phyloP scores from a whole-genome alignment of 92 coral and sea anemone species.

The Porites rus region DNA sequence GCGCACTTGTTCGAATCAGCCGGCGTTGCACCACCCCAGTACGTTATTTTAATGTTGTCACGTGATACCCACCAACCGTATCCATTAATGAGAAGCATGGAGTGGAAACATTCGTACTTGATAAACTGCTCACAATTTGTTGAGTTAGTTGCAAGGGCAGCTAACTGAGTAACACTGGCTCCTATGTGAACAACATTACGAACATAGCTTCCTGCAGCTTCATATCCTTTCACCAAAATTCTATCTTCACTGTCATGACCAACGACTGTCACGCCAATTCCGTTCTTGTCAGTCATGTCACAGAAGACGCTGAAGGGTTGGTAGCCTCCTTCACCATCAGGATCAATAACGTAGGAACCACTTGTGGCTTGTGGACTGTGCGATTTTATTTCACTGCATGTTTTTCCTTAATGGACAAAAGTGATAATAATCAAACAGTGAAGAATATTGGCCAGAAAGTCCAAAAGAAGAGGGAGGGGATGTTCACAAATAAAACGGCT shows the following conservation, averaged over 20 bases:
- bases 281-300: not conserved
- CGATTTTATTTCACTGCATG: slow-evolving; percentile 43
- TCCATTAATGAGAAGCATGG: no score
- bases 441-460: no score
- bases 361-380: slow-evolving; percentile 6
- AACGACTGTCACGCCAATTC: slow-evolving; percentile 9
- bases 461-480: no score
- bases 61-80: slow-evolving; percentile 52
- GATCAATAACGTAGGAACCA: slow-evolving; percentile 53
- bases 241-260: slow-evolving; percentile 62
- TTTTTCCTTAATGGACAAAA: not conserved
- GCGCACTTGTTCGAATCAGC: slow-evolving; percentile 53
- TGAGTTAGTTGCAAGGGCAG: not conserved
- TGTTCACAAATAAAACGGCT: no score
- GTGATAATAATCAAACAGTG: no score
- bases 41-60: slow-evolving; percentile 23
- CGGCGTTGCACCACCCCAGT: slow-evolving; percentile 51
- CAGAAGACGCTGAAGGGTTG: not conserved
- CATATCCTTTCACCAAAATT: slow-evolving; percentile 10
- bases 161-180: slow-evolving; percentile 10
- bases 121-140: slow-evolving; percentile 50
- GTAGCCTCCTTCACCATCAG: slow-evolving; percentile 30
- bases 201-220: not conserved
- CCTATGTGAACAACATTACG: slow-evolving; percentile 24
- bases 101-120: slow-evolving; percentile 27